Evolutionary conservation across 1,140 invertebrate genomes (phyloP).

Genomic region (Pemphigus obesinymphae): DNA sequence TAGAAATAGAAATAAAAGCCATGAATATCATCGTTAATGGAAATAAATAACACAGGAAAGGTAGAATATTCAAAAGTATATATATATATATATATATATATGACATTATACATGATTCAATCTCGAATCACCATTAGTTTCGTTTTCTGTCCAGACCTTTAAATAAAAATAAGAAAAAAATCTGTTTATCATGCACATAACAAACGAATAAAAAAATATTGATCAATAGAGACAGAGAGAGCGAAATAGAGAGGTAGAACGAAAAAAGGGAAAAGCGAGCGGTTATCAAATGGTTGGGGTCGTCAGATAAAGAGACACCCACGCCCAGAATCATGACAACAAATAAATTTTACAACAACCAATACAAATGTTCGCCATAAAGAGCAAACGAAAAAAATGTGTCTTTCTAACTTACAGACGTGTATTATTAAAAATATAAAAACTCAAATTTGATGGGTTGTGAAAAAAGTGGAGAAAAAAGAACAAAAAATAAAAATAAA

Average conservation of each 20-base stretch:
- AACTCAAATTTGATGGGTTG: not conserved
- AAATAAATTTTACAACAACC: not conserved
- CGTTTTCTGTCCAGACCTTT: not conserved
- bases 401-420: not conserved
- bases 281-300: not conserved
- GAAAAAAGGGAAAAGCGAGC: not conserved
- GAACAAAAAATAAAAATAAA: not conserved
- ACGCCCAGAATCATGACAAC: not conserved
- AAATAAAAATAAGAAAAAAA: not conserved
- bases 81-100: too few species aligned
- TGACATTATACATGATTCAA: not conserved
- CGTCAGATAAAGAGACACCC: not conserved
- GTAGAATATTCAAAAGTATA: not conserved
- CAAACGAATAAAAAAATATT: not conserved
- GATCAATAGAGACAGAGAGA: too few species aligned
- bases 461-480: not conserved
- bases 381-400: not conserved
- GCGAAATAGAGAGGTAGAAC: not conserved
- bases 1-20: not conserved
- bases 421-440: conserved; percentile 4
- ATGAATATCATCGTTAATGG: not conserved
- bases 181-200: not conserved
- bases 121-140: not conserved
- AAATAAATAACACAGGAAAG: not conserved
- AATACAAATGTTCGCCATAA: conserved; percentile 11